Conservation (phyloP, 2,797 vertebrate species). For the Argya squamiceps region DNA sequence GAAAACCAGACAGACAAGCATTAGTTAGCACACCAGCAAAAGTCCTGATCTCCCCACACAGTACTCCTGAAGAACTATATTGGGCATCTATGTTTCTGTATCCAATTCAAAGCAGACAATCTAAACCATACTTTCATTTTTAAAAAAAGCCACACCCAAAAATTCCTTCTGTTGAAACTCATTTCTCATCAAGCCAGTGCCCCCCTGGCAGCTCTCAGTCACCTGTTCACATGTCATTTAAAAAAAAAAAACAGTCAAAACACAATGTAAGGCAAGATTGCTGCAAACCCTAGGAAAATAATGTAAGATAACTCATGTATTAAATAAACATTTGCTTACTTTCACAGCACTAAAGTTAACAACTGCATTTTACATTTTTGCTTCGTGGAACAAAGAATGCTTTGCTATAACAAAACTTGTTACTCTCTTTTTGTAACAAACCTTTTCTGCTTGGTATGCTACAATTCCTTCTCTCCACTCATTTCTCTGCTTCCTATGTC, state of each 20-base stretch:
- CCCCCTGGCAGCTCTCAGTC: neutral
- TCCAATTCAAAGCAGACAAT: neutral
- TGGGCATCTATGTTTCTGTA: neutral
- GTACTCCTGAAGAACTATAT: neutral
- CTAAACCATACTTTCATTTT: neutral
- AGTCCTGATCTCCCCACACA: neutral
- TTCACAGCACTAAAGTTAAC: neutral
- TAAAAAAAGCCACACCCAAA: neutral
- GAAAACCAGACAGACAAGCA: neutral
- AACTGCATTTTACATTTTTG: neutral
- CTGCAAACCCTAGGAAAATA: neutral
- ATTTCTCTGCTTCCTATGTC: neutral
- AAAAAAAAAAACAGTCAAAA: neutral
- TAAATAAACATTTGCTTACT: neutral
- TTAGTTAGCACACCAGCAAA: neutral
- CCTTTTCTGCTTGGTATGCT: neutral
- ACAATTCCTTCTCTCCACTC: neutral
- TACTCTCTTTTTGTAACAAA: neutral
- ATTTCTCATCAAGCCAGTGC: neutral
- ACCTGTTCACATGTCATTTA: neutral
- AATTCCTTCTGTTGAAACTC: neutral
- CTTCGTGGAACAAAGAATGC: neutral
- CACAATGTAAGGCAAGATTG: neutral
- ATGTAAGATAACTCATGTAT: neutral
- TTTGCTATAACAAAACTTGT: neutral